Evolutionary conservation across 2,113 vertebrate genomes (phyloP).

Genomic region (Psettodes erumei): DNA sequence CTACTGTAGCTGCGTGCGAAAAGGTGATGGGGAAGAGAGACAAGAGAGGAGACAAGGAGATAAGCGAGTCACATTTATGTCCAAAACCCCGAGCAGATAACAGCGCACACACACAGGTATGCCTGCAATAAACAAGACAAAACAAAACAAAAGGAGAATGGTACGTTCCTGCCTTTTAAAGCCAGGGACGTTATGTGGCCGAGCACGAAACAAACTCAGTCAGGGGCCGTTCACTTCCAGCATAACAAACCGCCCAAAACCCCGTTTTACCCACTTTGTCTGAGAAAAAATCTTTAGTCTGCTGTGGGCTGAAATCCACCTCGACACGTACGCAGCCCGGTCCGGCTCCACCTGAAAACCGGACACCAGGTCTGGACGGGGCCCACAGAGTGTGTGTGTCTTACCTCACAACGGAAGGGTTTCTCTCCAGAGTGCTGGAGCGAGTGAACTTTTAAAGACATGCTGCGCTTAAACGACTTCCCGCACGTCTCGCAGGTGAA

Average conservation of each 20-base stretch:
- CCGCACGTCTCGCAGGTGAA: constrained; percentile 99
- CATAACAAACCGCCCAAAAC: background rate
- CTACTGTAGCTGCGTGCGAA: background rate
- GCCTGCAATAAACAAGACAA: too few species aligned
- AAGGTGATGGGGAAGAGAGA: background rate
- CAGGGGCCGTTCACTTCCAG: too few species aligned
- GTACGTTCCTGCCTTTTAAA: background rate
- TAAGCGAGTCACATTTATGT: background rate
- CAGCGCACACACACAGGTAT: background rate
- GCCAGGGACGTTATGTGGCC: background rate
- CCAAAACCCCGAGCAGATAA: background rate
- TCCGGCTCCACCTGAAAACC: background rate
- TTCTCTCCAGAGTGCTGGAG: constrained; percentile 98
- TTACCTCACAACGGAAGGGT: constrained; percentile 97
- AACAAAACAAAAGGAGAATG: background rate
- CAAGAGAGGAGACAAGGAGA: background rate
- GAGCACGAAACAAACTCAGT: too few species aligned
- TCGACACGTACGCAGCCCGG: background rate
- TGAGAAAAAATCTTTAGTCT: background rate
- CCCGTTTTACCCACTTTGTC: background rate
- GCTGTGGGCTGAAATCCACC: background rate
- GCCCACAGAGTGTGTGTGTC: constrained; percentile 33
- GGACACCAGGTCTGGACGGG: background rate
- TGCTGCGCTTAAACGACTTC: constrained; percentile 98
- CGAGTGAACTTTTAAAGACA: constrained; percentile 99